phyloP scores from a whole-genome alignment of 2,113 vertebrate genomes.

The Nothoprocta perdicaria region DNA sequence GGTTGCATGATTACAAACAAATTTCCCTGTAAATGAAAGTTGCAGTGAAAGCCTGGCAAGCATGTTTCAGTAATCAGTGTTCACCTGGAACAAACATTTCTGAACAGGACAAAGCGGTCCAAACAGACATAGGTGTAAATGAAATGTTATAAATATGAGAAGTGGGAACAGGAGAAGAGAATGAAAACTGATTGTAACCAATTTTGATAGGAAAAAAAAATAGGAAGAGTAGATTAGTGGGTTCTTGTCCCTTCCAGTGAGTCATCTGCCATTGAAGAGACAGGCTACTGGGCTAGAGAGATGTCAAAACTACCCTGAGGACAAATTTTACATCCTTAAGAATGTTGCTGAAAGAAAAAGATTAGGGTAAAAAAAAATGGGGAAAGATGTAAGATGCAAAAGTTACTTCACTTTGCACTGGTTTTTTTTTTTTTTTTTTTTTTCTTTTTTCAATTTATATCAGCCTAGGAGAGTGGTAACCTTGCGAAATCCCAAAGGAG shows the following conservation, averaged over 20 bases:
- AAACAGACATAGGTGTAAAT: background rate
- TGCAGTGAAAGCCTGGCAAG: background rate
- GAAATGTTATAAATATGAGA: background rate
- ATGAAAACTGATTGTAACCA: background rate
- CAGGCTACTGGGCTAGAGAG: background rate
- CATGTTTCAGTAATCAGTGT: background rate
- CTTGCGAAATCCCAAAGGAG: background rate
- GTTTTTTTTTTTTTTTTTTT: background rate
- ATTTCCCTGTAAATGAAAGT: background rate
- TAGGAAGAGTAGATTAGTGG: background rate
- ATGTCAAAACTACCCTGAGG: background rate
- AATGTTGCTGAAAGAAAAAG: slow-evolving; percentile 18
- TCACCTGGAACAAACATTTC: background rate
- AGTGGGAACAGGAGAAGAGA: background rate
- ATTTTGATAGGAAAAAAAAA: background rate
- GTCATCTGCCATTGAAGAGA: background rate
- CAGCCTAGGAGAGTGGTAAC: background rate
- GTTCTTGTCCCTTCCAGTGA: background rate
- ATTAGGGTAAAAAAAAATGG: background rate
- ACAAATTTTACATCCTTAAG: background rate
- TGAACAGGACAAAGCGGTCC: background rate
- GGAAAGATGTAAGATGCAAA: background rate
- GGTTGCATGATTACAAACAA: background rate
- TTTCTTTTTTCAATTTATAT: background rate
- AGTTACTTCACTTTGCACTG: background rate